These are phyloP conservation scores for Drosophila melanogaster DNA, from an alignment of 1,140 invertebrate species.

Conservation along the genomic window Release_6_plus_ISO1_MT NT_037436.4:12375001-12375500, in stretches of 20 bases:
- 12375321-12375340: constrained; percentile 35
- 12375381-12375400: constrained; percentile 21
- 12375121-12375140: constrained; percentile 21
- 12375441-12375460: constrained; percentile 70
- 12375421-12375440: constrained; percentile 12
- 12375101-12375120: constrained; percentile 10
- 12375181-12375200: background rate
- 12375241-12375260: constrained; percentile 2
- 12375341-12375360: constrained; percentile 72
- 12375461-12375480: constrained; percentile 15
- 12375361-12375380: constrained; percentile 66
- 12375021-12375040: constrained; percentile 26
- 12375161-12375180: background rate
- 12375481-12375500: constrained; percentile 32
- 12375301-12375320: constrained; percentile 28
- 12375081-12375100: constrained; percentile 24
- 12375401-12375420: constrained; percentile 29
- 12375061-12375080: constrained; percentile 40
- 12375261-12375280: constrained; percentile 30
- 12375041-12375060: constrained; percentile 33
- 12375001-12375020: constrained; percentile 29
- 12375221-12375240: constrained; percentile 25
- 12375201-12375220: constrained; percentile 28
- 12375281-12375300: constrained; percentile 47
- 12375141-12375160: background rate